Percentiles rank a stretch among this genome's conserved stretches.
phyloP scores from a whole-genome alignment of 2,888 invertebrate species.

The Andricus quercusramuli region DNA sequence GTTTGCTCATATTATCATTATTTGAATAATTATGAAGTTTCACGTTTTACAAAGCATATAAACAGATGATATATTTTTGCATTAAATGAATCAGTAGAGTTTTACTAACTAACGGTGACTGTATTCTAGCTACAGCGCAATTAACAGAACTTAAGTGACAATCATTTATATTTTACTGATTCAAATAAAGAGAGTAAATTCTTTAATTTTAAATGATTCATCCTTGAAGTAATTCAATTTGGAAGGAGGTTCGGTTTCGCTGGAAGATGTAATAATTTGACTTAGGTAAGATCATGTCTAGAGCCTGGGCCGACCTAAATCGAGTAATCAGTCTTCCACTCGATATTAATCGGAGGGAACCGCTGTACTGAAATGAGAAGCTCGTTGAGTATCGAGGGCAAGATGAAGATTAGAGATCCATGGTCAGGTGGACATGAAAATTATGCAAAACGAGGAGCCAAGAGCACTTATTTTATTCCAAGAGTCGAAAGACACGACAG shows the following conservation, averaged over 20 bases:
- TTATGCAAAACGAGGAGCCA: conserved; percentile 47
- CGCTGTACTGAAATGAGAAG: conserved; percentile 35
- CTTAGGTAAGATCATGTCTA: background rate
- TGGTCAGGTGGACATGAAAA: conserved; percentile 43
- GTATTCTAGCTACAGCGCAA: too few species aligned
- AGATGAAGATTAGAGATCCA: conserved; percentile 32
- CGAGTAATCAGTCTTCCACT: conserved; percentile 35
- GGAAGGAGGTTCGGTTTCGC: background rate
- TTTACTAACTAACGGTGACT: too few species aligned
- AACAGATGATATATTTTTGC: too few species aligned
- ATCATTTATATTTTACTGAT: too few species aligned
- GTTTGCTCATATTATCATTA: too few species aligned
- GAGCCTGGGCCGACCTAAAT: conserved; percentile 15
- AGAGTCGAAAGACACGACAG: conserved; percentile 47
- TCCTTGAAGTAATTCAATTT: background rate
- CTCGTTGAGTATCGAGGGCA: conserved; percentile 49
- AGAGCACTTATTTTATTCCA: background rate
- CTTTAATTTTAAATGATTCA: background rate
- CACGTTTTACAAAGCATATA: too few species aligned
- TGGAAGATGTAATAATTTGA: conserved; percentile 7
- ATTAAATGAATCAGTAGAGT: too few species aligned
- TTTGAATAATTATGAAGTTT: too few species aligned
- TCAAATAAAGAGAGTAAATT: too few species aligned
- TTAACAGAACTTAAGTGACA: too few species aligned
- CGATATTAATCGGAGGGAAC: conserved; percentile 34